Evolutionary conservation across 2,113 vertebrate genomes (phyloP).

Genomic region (Kryptolebias marmoratus): DNA sequence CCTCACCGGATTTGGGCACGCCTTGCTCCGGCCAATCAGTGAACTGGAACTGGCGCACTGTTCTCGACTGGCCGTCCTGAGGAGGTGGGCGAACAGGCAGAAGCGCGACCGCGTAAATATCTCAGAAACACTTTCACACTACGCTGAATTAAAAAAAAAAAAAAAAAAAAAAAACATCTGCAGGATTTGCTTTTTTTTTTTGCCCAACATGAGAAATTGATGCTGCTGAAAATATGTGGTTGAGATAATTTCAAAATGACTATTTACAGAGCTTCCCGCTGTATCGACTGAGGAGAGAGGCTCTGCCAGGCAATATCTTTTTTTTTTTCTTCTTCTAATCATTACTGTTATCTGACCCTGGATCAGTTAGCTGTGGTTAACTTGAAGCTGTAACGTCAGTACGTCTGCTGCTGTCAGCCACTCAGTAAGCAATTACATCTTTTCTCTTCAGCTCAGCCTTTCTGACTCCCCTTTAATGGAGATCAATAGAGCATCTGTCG

Average conservation of each 20-base stretch:
- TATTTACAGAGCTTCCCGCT: conserved; percentile 35
- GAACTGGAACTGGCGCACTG: conserved; percentile 98
- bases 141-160: not conserved
- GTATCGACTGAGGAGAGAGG: conserved; percentile 44
- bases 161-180: not conserved
- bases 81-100: not conserved
- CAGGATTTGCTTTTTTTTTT: not conserved
- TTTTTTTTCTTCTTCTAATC: conserved; percentile 37
- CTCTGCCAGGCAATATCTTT: conserved; percentile 52
- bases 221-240: not conserved
- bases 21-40: conserved; percentile 98
- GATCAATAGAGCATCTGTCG: conserved; percentile 80
- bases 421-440: conserved; percentile 76
- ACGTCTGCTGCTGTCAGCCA: conserved; percentile 68
- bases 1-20: conserved; percentile 97
- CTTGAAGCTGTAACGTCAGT: conserved; percentile 61
- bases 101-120: not conserved
- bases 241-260: conserved; percentile 31
- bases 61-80: conserved; percentile 96
- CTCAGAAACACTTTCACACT: not conserved
- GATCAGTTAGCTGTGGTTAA: conserved; percentile 68
- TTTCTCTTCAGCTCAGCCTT: conserved; percentile 74
- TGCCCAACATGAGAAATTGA: conserved; percentile 6
- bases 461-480: conserved; percentile 77
- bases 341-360: conserved; percentile 76